Base-by-base conservation (phyloP, 2,888 invertebrate species). In the Synergus umbraculus region DNA sequence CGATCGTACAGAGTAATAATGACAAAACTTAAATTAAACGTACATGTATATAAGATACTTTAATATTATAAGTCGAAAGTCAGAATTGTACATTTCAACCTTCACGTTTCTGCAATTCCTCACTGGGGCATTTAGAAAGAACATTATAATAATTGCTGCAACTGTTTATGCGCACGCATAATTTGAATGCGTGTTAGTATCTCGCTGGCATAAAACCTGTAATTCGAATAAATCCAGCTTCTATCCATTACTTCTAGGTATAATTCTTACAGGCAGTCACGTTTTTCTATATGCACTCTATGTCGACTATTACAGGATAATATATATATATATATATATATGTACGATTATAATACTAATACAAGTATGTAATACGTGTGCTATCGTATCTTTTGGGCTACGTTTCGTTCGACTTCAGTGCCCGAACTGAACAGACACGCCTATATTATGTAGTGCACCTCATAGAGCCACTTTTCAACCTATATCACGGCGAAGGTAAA, bases 331-430 rank as follows among this genome's bases (percentile, higher is more conserved):
- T 12, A 22, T 58, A 7, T 22, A 60, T 60, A 5, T 22, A 12
- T 60, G 4, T 2, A 46, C 37, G 37, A 37, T 4, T 37, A 5
- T 37, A 37, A 5, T 4, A 5, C 9, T 5, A 58, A 58, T 58
- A 0, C 9, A 18, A 18, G 5, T 4, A 9, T 58, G 18, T 8
- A 58, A 18, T 58, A 58, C 54, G 9, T 58, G n/a, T 9, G 9
- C 9, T 18, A 58, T 58, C 29, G 29, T 63, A 63, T 63, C 54
- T 77, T 66, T 63, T 79, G 81, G 79, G 54, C 80, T 80, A 83
- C 66, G 76, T 82, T 81, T 76, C 80, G 79, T 82, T 79, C 79
- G 65, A 78, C 66, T 79, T 79, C 76, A 41, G 79, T 73, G 82
- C 78, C 83, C 79, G 76, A 73, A 46, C 49, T 78, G 18, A 67